Percentiles rank a stretch among this genome's conserved stretches.
phyloP scores from a whole-genome alignment of 2,113 vertebrate species.

The Hystrix cristata region DNA sequence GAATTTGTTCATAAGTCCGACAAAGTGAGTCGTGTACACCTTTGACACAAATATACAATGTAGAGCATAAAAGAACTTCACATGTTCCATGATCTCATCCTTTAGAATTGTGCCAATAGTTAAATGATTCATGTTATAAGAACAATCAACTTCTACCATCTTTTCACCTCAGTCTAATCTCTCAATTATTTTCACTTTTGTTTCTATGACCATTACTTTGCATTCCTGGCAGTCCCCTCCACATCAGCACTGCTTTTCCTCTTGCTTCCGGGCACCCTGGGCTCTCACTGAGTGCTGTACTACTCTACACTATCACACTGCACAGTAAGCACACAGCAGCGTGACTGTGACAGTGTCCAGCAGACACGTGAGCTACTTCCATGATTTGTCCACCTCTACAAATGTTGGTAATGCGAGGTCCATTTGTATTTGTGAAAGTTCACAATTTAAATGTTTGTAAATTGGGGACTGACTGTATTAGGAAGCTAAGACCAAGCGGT shows the following conservation, averaged over 20 bases:
- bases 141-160: not conserved
- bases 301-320: too few relatives aligned
- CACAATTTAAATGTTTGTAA: not conserved
- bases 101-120: not conserved
- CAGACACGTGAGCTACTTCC: not conserved
- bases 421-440: not conserved
- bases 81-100: not conserved
- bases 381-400: not conserved
- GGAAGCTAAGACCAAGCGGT: not conserved
- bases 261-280: not conserved
- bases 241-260: not conserved
- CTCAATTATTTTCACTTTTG: not conserved
- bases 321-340: not conserved
- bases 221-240: not conserved
- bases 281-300: not conserved
- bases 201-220: not conserved
- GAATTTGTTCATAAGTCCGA: not conserved
- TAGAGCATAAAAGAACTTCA: not conserved
- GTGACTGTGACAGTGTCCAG: rapidly evolving
- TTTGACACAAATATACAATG: not conserved
- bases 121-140: not conserved
- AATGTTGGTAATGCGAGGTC: not conserved
- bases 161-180: not conserved
- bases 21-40: not conserved
- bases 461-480: not conserved